Evolutionary conservation across 92 coral and sea anemone genomes (phyloP).

Genomic region (Paragorgia papillata): DNA sequence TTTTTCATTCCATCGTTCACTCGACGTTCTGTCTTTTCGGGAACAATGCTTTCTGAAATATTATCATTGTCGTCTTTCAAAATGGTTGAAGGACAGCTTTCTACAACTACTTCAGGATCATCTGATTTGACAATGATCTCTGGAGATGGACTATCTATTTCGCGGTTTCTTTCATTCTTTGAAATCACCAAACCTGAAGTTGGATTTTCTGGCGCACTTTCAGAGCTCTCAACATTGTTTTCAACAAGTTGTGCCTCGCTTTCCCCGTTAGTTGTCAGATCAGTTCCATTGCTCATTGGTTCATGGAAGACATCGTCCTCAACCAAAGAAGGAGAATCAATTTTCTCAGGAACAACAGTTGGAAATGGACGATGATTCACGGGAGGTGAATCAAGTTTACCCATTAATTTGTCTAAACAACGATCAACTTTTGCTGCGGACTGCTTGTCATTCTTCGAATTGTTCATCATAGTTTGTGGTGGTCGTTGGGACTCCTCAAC

Average conservation of each 20-base stretch:
- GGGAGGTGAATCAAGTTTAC: conserved; percentile 18
- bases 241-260: background rate
- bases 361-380: background rate
- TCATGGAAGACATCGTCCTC: conserved; percentile 30
- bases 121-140: conserved; percentile 8
- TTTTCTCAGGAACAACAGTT: background rate
- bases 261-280: background rate
- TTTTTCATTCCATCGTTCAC: background rate
- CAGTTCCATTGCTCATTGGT: background rate
- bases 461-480: background rate
- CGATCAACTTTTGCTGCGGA: conserved; percentile 12
- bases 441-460: background rate
- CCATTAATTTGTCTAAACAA: conserved; percentile 5
- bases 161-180: background rate
- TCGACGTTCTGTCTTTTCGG: background rate
- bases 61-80: conserved; percentile 9
- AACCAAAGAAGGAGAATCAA: background rate
- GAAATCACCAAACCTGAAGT: background rate
- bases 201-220: background rate
- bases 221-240: background rate
- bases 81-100: background rate
- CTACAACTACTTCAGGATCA: background rate
- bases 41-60: conserved; percentile 12
- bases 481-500: background rate
- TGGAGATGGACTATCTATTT: background rate